Base-by-base conservation (phyloP, 2,888 invertebrate genomes). In the Drosophila demipolita region DNA sequence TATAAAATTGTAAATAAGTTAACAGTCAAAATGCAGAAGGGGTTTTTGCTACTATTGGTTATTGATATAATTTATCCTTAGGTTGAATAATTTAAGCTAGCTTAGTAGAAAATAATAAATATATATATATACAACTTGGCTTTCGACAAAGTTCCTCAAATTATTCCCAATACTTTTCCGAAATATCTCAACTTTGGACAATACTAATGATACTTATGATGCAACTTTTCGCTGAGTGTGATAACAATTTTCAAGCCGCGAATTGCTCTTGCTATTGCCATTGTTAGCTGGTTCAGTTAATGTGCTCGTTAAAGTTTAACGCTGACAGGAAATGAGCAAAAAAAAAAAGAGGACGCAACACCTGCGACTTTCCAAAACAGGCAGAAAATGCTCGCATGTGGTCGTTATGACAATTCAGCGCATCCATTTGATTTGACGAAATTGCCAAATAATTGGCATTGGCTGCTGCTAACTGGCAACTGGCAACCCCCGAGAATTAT, bases 221-320 rank as follows among this genome's bases (percentile, higher is more conserved):
- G 45, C 3, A 15, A 8, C 15, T 45, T 53, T 61, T 50, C 33
- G 29, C 23, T 3, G 0, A 38, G 66, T 71, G 33, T 64, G 42
- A 42, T 67, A 68, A 48, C 50, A 36, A 74, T 80, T 80, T 76
- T 80, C 42, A 62, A 50, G 36, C 50, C 55, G 54, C 48, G 49
- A 54, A 58, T 60, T 71, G 65, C n/a, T 66, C 58, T 66, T 66
- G 40, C 42, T 32, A 8, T 29, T 38, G 55, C 26, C 12, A 29
- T 23, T 52, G 29, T 38, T 50, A n/a, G 62, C 26, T 50, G 73
- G 73, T 66, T 29, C 73, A 63, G 75, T 75, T 87, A 87, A 90
- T 91, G 80, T 86, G 83, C 87, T 91, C 89, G 89, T 91, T 91
- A 91, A 90, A 91, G 82, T 83, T 86, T 87, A 85, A 82, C 87